A percentile compares a stretch with the other conserved stretches of the same genome.
Conservation (phyloP, 2,113 vertebrate species). For the Cygnus atratus region DNA sequence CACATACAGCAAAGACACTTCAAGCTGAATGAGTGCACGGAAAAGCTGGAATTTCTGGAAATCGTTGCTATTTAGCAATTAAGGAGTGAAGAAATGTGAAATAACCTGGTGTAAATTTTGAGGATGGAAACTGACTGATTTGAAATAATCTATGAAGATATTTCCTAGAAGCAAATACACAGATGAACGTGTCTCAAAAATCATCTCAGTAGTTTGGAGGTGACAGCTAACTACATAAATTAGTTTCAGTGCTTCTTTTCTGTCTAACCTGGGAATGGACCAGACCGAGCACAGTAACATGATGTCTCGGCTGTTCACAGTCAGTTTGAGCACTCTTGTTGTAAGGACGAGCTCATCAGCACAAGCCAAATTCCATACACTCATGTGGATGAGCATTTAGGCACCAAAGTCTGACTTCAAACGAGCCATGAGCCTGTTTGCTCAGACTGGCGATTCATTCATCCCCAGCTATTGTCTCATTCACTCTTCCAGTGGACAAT, state of each 20-base stretch:
- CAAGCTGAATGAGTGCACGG: not conserved
- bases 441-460: fast-evolving
- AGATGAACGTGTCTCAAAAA: not conserved
- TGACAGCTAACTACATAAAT: not conserved
- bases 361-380: not conserved
- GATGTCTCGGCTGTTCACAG: not conserved
- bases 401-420: not conserved
- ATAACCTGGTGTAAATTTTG: not conserved
- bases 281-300: not conserved
- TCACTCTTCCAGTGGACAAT: not conserved
- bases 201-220: not conserved
- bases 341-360: not conserved
- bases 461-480: not conserved
- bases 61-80: not conserved
- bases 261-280: not conserved
- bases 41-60: not conserved
- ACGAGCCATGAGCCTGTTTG: not conserved
- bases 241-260: not conserved
- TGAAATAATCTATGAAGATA: not conserved
- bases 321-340: not conserved
- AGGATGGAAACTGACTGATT: not conserved
- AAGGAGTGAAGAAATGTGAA: not conserved
- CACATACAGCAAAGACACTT: not conserved
- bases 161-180: not conserved
- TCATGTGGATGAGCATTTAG: not conserved